phyloP scores from a whole-genome alignment of 1,140 invertebrate species.

The Penaeus indicus region DNA sequence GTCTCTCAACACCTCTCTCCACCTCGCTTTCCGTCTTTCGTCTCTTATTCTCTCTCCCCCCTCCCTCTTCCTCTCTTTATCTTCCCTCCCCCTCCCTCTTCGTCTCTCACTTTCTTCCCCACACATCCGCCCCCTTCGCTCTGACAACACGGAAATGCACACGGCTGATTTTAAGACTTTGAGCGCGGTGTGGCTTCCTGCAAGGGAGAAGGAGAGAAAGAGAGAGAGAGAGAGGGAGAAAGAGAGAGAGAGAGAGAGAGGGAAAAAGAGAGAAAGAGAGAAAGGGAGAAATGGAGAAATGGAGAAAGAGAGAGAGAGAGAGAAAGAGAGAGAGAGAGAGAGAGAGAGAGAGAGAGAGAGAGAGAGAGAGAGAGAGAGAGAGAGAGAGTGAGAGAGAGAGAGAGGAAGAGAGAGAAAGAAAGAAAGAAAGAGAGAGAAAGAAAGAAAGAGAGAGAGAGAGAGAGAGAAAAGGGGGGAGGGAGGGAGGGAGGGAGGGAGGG shows the following conservation, averaged over 20 bases:
- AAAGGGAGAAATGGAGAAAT: not conserved
- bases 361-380: not conserved
- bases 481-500: conserved; percentile 11
- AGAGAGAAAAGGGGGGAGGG: not conserved
- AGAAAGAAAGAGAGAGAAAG: not conserved
- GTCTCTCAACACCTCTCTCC: too few relatives aligned
- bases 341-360: not conserved
- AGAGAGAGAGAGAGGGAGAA: not conserved
- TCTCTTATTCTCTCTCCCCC: too few relatives aligned
- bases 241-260: conserved; percentile 3
- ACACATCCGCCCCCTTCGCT: too few relatives aligned
- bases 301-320: not conserved
- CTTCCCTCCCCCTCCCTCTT: too few relatives aligned
- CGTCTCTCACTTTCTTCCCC: too few relatives aligned
- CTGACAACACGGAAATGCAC: too few relatives aligned
- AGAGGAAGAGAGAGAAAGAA: not conserved
- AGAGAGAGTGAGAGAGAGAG: too few relatives aligned
- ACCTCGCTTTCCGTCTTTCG: too few relatives aligned
- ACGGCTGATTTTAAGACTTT: too few relatives aligned
- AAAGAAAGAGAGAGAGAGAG: not conserved
- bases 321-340: conserved; percentile 13
- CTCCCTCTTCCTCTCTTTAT: too few relatives aligned
- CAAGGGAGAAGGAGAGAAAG: not conserved
- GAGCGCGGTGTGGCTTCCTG: too few relatives aligned
- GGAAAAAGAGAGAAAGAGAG: not conserved